These are phyloP conservation scores for Drosophila fungiperda DNA, from an alignment of 2,888 invertebrate genomes.

Conservation along the genomic window DNA sequence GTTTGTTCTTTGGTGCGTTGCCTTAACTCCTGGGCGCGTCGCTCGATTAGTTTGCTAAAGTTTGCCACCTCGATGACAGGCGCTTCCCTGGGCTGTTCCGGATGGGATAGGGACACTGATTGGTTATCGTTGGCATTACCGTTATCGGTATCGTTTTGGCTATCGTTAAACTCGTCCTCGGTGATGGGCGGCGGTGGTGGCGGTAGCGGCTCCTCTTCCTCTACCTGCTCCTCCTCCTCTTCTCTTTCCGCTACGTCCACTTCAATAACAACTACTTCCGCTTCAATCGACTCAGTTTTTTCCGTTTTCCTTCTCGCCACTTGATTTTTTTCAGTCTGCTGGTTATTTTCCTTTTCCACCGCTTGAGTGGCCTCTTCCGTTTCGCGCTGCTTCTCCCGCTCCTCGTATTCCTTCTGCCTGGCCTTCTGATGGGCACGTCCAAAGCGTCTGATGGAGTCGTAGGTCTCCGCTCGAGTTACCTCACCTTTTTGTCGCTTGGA, in stretches of 20 bases:
- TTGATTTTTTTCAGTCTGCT: constrained; percentile 31
- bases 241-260: neutral
- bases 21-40: constrained; percentile 77
- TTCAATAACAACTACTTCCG: constrained; percentile 7
- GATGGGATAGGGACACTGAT: constrained; percentile 44
- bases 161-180: constrained; percentile 31
- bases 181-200: constrained; percentile 62
- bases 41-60: constrained; percentile 80
- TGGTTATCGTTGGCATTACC: constrained; percentile 33
- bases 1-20: constrained; percentile 45
- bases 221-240: neutral
- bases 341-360: constrained; percentile 42
- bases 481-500: constrained; percentile 38
- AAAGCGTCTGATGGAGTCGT: constrained; percentile 84
- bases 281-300: constrained; percentile 29
- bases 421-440: constrained; percentile 83
- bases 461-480: constrained; percentile 78
- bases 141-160: constrained; percentile 1
- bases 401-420: constrained; percentile 79
- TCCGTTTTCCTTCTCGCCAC: constrained; percentile 36
- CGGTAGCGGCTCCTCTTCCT: constrained; percentile 49
- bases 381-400: constrained; percentile 54
- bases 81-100: constrained; percentile 80
- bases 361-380: constrained; percentile 47
- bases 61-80: constrained; percentile 82